phyloP scores from a whole-genome alignment of 2,113 vertebrate genomes.

The Syrmaticus mikado region DNA sequence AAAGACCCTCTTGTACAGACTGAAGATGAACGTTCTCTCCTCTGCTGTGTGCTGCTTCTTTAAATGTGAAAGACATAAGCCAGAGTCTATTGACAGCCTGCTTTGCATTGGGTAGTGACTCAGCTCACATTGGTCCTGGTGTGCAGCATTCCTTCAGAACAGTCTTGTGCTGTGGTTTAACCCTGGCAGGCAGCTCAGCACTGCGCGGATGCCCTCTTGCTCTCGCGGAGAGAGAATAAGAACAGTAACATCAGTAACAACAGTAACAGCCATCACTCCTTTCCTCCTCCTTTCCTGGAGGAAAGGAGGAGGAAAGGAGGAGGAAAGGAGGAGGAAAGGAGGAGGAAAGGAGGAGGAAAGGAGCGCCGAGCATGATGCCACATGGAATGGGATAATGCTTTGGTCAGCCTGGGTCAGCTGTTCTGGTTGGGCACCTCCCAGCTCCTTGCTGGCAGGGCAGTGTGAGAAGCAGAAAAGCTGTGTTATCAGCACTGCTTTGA shows the following conservation, averaged over 20 bases:
- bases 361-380: no score
- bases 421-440: not conserved
- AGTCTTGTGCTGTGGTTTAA: not conserved
- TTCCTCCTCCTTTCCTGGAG: not conserved
- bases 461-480: not conserved
- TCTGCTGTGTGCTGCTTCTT: not conserved
- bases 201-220: not conserved
- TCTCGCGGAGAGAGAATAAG: not conserved
- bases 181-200: not conserved
- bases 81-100: not conserved
- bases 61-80: not conserved
- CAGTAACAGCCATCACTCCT: not conserved
- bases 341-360: no score
- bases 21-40: not conserved
- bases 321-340: no score
- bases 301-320: no score
- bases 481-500: not conserved
- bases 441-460: not conserved
- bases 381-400: no score
- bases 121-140: not conserved
- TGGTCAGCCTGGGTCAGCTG: no score
- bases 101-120: not conserved
- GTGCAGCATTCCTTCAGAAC: not conserved
- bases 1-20: not conserved
- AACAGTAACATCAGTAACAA: not conserved